A percentile compares a stretch with the other conserved stretches of the same genome.
These are phyloP conservation scores for Falco columbarius DNA, from an alignment of 2,797 vertebrate genomes.

Conservation along the genomic window DNA sequence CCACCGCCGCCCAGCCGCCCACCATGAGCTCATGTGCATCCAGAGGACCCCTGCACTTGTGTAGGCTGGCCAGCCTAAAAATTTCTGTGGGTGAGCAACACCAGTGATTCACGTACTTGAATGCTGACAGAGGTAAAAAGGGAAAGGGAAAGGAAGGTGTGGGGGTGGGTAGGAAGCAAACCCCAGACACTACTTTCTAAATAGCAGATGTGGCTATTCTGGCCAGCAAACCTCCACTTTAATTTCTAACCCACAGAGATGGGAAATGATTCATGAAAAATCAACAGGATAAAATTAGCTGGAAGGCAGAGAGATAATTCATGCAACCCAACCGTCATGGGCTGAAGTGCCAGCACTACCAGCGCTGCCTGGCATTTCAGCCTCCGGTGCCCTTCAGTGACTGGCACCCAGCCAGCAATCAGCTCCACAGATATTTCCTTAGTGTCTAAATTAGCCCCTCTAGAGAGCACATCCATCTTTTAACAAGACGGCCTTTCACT, in stretches of 20 bases:
- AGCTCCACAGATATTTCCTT: conserved; percentile 44
- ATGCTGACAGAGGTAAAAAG: not conserved
- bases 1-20: not conserved
- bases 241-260: conserved; percentile 71
- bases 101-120: not conserved
- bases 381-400: conserved; percentile 60
- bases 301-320: conserved; percentile 72
- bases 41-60: not conserved
- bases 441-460: conserved; percentile 63
- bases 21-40: not conserved
- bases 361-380: conserved; percentile 58
- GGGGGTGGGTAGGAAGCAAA: conserved; percentile 50
- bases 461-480: conserved; percentile 26
- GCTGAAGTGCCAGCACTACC: conserved; percentile 42
- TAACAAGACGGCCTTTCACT: not conserved
- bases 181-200: conserved; percentile 36
- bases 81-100: not conserved
- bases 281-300: conserved; percentile 80
- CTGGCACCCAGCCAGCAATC: conserved; percentile 8
- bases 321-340: conserved; percentile 44
- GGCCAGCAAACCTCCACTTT: conserved; percentile 60
- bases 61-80: not conserved
- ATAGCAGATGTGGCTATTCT: conserved; percentile 59
- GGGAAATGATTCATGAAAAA: conserved; percentile 83
- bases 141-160: conserved; percentile 16